phyloP scores from a whole-genome alignment of 2,888 invertebrate genomes.

The Agriopis marginaria region DNA sequence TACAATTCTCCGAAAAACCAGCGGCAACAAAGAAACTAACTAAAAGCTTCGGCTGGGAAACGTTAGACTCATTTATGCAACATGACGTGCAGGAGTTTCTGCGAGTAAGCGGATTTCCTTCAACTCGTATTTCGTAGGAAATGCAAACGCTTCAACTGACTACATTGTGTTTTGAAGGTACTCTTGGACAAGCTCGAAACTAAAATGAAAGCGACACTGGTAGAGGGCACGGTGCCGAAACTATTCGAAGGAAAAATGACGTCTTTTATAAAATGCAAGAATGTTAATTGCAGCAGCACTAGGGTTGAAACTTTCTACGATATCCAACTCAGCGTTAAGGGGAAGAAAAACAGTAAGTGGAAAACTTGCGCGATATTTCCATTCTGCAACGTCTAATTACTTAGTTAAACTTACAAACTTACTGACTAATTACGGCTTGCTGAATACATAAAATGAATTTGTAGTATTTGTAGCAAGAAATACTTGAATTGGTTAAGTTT shows the following conservation, averaged over 20 bases:
- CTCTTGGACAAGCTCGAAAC: constrained; percentile 98
- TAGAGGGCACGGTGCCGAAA: constrained; percentile 95
- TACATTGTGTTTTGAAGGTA: constrained; percentile 77
- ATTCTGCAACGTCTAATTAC: constrained; percentile 41
- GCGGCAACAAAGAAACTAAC: constrained; percentile 99
- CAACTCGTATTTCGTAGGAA: constrained; percentile 23
- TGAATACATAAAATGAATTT: constrained; percentile 1
- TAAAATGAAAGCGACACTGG: constrained; percentile 99
- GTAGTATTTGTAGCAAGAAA: background rate
- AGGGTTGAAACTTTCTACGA: constrained; percentile 99
- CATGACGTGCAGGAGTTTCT: constrained; percentile 97
- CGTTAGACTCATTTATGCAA: constrained; percentile 99
- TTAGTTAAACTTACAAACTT: constrained; percentile 25
- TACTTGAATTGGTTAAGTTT: background rate
- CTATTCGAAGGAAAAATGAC: constrained; percentile 99
- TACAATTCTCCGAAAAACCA: constrained; percentile 98
- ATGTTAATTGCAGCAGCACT: constrained; percentile 98
- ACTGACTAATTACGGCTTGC: constrained; percentile 4
- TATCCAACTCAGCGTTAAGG: constrained; percentile 99
- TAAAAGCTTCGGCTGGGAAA: constrained; percentile 99
- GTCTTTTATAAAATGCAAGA: constrained; percentile 99
- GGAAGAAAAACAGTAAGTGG: constrained; percentile 95
- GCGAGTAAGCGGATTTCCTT: constrained; percentile 79
- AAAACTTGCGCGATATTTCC: constrained; percentile 42
- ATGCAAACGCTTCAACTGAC: constrained; percentile 21